Evolutionary conservation across 2,888 invertebrate species (phyloP), one percentile per base, ranked within the genome.

Genomic region (Leucophora obtusa): DNA sequence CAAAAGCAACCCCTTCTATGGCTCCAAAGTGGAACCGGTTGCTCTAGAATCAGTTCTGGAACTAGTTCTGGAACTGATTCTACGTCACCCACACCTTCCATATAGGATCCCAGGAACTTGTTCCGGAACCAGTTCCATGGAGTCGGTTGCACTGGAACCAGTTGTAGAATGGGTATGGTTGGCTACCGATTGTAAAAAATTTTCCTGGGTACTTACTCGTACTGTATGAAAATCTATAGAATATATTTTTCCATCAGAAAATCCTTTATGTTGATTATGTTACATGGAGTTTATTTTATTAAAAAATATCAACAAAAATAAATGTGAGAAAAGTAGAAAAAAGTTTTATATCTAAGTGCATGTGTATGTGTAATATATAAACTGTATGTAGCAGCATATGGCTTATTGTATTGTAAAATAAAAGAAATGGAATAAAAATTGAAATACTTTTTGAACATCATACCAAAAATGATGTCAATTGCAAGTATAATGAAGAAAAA

Each of bases 231-330:
- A 68, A 73, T 83, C 82, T 83, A 84, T 82, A 77, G 77, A 68
- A 82, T 73, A 74, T 72, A 59, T 75, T 82, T 83, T 84, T 72
- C 60, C 71, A 78, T 66, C 71, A 78, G 60, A 84, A 87, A 87
- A 87, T 87, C 88, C 86, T 87, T 89, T 88, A 88, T 89, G 89
- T 87, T 89, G 89, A 88, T 88, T 88, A 85, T 87, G 86, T 87
- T 86, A 86, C 86, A 72, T 60, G 86, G 84, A 85, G 89, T 87
- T 88, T 89, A 88, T 88, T 89, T 89, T 88, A 89, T 88, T 88
- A 87, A 88, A 86, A 51, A 62, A 77, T 47, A 47, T 14, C 43
- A 75, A 63, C n/a, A 47, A 50, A 21, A 72, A 72, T 35, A 70
- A 79, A 68, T 76, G 60, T 53, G 24, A 38, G 35, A 69, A 59